Conservation (phyloP, 2,888 invertebrate genomes). For the Nycteola revayana region DNA sequence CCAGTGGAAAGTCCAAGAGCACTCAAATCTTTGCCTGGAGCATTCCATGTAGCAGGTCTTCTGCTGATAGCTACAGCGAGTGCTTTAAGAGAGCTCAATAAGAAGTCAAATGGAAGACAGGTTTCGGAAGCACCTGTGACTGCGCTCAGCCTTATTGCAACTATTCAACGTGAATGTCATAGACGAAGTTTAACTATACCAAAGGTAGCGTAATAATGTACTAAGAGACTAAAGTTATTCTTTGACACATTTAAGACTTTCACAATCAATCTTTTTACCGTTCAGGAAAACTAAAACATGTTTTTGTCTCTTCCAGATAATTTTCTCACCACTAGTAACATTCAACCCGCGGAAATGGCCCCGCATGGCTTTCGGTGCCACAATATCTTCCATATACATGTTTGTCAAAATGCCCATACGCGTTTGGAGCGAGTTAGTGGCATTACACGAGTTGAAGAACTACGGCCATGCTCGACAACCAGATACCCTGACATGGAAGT, state of each 20-base stretch:
- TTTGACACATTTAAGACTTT: no score
- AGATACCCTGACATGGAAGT: constrained; percentile 67
- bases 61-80: constrained; percentile 84
- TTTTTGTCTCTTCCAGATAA: constrained; percentile 47
- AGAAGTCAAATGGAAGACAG: constrained; percentile 62
- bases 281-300: no score
- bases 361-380: constrained; percentile 39
- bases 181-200: constrained; percentile 64
- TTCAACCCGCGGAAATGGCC: constrained; percentile 74
- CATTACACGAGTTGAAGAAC: constrained; percentile 54
- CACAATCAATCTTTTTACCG: no score
- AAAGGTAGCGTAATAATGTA: no score
- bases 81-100: constrained; percentile 83
- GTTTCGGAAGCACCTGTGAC: constrained; percentile 64
- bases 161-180: constrained; percentile 62
- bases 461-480: constrained; percentile 55
- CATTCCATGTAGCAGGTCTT: constrained; percentile 84
- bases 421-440: constrained; percentile 56
- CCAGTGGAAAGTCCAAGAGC: constrained; percentile 87
- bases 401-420: constrained; percentile 53
- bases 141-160: constrained; percentile 64
- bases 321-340: constrained; percentile 67
- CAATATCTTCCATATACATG: constrained; percentile 39
- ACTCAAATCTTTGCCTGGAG: constrained; percentile 81
- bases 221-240: no score